phyloP scores from a whole-genome alignment of 2,113 vertebrate species.

The Tapirus terrestris region DNA sequence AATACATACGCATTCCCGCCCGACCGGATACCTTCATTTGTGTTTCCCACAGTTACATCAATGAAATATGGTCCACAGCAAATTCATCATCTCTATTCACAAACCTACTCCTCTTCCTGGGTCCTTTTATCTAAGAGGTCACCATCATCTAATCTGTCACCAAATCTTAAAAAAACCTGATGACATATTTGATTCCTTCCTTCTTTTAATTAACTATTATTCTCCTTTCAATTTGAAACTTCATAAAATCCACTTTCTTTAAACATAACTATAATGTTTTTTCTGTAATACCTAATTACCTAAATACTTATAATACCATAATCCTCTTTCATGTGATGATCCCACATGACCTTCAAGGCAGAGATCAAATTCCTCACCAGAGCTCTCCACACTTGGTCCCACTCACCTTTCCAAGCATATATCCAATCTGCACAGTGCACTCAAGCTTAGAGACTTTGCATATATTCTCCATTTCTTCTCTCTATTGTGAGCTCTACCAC shows the following conservation, averaged over 20 bases:
- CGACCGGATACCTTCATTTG: not conserved
- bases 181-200: not conserved
- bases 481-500: not conserved
- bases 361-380: not conserved
- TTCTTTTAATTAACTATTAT: not conserved
- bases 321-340: not conserved
- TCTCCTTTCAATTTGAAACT: conserved; percentile 12
- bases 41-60: not conserved
- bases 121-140: not conserved
- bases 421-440: too few relatives aligned
- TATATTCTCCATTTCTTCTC: not conserved
- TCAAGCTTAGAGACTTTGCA: not conserved
- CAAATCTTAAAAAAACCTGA: not conserved
- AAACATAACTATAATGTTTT: not conserved
- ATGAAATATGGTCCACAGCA: not conserved
- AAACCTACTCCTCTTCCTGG: not conserved
- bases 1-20: not conserved
- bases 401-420: not conserved
- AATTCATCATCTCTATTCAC: not conserved
- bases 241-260: not conserved
- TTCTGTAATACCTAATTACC: too few relatives aligned
- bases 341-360: not conserved
- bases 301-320: too few relatives aligned
- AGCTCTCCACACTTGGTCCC: not conserved
- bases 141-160: not conserved